Conservation (phyloP, 2,888 invertebrate species). For the Cyrtodaria siliqua region DNA sequence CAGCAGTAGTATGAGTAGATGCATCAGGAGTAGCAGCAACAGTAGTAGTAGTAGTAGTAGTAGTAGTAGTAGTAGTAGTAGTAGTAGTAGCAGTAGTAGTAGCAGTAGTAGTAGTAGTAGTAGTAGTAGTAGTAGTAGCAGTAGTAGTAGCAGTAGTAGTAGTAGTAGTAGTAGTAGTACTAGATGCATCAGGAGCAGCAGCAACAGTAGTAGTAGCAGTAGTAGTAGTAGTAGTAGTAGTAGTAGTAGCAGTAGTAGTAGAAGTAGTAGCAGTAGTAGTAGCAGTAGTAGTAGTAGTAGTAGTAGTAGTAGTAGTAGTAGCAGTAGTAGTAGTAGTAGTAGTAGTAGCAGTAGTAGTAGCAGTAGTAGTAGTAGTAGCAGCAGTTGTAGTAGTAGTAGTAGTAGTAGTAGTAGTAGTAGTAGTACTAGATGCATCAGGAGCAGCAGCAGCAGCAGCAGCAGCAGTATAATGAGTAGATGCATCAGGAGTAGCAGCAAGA, state of each 20-base stretch:
- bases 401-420: slow-evolving; percentile 1
- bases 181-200: too few species aligned
- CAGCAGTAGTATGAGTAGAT: too few species aligned
- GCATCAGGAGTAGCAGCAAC: too few species aligned
- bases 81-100: slow-evolving; percentile 1
- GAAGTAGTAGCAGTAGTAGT: neutral
- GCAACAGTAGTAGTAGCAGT: neutral
- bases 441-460: too few species aligned
- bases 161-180: slow-evolving; percentile 1
- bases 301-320: slow-evolving; percentile 1
- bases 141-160: slow-evolving; percentile 1
- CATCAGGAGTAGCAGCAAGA: too few species aligned
- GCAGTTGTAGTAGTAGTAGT: slow-evolving; percentile 1
- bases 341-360: slow-evolving; percentile 1
- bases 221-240: neutral
- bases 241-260: neutral
- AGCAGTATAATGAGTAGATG: too few species aligned
- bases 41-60: slow-evolving; percentile 1
- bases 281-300: neutral
- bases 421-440: too few species aligned
- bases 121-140: slow-evolving; percentile 1
- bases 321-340: slow-evolving; percentile 1
- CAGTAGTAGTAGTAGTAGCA: slow-evolving; percentile 1
- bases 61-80: slow-evolving; percentile 3
- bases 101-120: slow-evolving; percentile 1